Evolutionary conservation across 2,888 invertebrate genomes (phyloP).

Genomic region (Mythimna pallens): DNA sequence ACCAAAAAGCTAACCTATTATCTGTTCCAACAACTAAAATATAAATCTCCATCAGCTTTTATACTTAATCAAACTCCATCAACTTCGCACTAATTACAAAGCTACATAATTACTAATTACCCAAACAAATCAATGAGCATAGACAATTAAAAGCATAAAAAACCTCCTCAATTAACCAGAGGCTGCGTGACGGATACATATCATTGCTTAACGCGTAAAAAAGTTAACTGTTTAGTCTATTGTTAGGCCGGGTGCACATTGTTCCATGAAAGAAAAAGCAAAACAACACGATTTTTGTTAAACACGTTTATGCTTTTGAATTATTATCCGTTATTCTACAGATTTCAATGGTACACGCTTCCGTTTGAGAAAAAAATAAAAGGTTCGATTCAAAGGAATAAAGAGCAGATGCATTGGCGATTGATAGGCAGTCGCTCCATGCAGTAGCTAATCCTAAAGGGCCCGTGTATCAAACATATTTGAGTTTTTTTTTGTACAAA

Average conservation of each 20-base stretch:
- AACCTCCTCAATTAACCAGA: constrained; percentile 46
- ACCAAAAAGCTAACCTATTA: too few species aligned
- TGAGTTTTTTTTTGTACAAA: too few species aligned
- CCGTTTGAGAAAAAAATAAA: not conserved
- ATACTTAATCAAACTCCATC: not conserved
- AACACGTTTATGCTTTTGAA: not conserved
- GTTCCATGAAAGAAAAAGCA: constrained; percentile 16
- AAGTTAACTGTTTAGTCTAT: constrained; percentile 61
- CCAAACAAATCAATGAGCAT: constrained; percentile 45
- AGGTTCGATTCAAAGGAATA: not conserved
- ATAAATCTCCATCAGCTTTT: not conserved
- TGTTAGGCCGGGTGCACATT: constrained; percentile 54
- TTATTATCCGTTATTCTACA: constrained; percentile 3
- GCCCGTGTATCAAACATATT: too few species aligned
- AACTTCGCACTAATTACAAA: not conserved
- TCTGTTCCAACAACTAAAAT: not conserved
- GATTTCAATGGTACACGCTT: not conserved
- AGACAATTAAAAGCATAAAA: constrained; percentile 38
- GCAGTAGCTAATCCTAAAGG: too few species aligned
- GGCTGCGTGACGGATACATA: constrained; percentile 61
- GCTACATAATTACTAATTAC: constrained; percentile 36
- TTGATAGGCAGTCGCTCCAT: not conserved
- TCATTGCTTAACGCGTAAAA: constrained; percentile 58
- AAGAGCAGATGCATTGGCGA: constrained; percentile 18
- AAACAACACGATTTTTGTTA: constrained; percentile 10